A percentile compares a stretch with the other conserved stretches of the same genome.
Conservation (phyloP, 1,140 invertebrate species). For the Drepana arcuata region DNA sequence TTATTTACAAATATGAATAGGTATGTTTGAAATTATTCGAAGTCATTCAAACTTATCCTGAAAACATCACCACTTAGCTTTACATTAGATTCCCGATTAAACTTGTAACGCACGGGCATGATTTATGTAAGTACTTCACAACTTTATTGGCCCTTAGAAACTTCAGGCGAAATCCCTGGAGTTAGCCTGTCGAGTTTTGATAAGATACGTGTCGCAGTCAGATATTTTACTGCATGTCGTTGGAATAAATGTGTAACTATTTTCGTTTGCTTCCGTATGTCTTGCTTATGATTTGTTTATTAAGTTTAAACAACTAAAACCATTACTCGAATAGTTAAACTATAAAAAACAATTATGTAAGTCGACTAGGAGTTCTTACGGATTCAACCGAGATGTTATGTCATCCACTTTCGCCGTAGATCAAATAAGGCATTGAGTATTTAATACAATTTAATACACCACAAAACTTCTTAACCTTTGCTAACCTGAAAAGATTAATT, state of each 20-base stretch:
- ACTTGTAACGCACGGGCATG: conserved; percentile 16
- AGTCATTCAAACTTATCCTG: conserved; percentile 11
- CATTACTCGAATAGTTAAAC: too few species aligned
- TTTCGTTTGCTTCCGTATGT: background rate
- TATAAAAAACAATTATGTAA: too few species aligned
- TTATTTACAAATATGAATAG: too few species aligned
- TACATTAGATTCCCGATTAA: conserved; percentile 13
- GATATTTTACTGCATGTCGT: background rate
- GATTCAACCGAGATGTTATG: too few species aligned
- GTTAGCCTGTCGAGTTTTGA: conserved; percentile 6
- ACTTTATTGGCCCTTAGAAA: conserved; percentile 24
- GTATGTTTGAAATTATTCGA: too few species aligned
- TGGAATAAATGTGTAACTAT: conserved; percentile 1
- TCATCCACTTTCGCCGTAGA: too few species aligned
- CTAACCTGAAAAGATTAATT: too few species aligned
- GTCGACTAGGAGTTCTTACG: too few species aligned
- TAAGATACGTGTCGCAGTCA: conserved; percentile 12
- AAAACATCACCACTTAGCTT: conserved; percentile 6
- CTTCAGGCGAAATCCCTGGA: conserved; percentile 14
- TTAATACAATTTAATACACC: too few species aligned
- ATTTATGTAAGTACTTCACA: conserved; percentile 26
- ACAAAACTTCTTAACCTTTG: too few species aligned
- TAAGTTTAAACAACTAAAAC: too few species aligned
- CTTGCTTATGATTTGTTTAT: conserved; percentile 3
- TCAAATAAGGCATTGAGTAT: too few species aligned